Evolutionary conservation across 2,113 vertebrate species (phyloP), one percentile per base, ranked within the genome.

Genomic region (Oenanthe oenanthe): DNA sequence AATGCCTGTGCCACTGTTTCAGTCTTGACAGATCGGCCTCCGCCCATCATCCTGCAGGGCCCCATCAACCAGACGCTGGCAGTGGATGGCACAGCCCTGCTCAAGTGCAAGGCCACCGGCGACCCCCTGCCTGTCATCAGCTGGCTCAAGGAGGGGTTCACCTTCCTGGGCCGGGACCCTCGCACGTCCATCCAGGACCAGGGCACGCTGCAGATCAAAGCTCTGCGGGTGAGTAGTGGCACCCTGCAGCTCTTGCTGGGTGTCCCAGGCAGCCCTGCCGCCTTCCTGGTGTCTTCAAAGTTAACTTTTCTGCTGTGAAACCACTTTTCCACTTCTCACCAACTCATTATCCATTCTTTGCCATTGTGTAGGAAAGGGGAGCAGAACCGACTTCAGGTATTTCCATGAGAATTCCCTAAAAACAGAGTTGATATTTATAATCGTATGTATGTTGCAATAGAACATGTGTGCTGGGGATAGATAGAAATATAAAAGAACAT

Each of bases 41-140:
- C 99, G 10, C 99, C 99, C 90, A 99, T 99, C 96, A 99, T 99
- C 92, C 98, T 99, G 7, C 99, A 99, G 97, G 99, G 99, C 16
- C 99, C 99, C 0, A 95, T 99, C 94, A 99, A 99, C 96, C 99
- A 99, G 98, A 99, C 99, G 0, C 94, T 99, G 53, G 98, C 98
- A 18, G 98, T 99, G 93, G 99, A 99, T 96, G 98, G 98, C 15
- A 98, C 99, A 84, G 99, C 99, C 7, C 89, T 99, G 77, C 96
- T 99, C 76, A 99, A 99, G 95, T 99, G 99, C 96, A 99, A 99
- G 96, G 99, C 99, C 17, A 99, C 99, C 0, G 99, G 99, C 0
- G 99, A 99, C 58, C 99, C 99, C 34, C 98, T 99, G 93, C 99
- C 99, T 80, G 98, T 98, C 75, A 98, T 99, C 98, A 99, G 99